Base-by-base conservation (phyloP, 2,888 invertebrate species). In the Elmis aenea region DNA sequence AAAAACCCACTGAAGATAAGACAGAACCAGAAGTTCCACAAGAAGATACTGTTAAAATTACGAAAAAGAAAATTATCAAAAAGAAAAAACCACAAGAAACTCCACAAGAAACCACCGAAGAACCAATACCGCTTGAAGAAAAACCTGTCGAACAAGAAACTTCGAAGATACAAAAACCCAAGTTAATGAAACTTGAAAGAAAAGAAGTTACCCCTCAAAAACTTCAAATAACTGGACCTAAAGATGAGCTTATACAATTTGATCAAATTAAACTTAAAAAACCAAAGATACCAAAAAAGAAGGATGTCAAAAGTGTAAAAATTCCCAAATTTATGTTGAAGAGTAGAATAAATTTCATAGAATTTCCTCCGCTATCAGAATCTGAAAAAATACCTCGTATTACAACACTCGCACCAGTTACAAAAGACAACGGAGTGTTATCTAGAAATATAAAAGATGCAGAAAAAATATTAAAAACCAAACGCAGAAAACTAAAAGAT, bases 291-390 rank as follows among this genome's bases (percentile, higher is more conserved):
- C 67, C 72, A 5, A 5, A 11, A 14, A 58, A 57, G 35, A 61
- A 60, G 48, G 50, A 54, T 49, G 50, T 51, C 3, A 40, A 46
- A 27, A 45, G 46, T 74, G 55, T 52, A 12, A 55, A 51, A 40
- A 63, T 84, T 33, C 83, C 82, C 1, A 83, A 81, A 61, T 68
- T 82, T 24, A 73, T 80, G 57, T 66, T 86, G 1, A 83, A 82
- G 55, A 85, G 85, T 58, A 74, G 81, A 46, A 81, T 85, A 10
- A 72, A 67, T 26, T 73, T 73, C 50, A 59, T 73, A 1, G 68
- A 70, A 34, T 70, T 70, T 46, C 67, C 69, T 33, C 65, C 66
- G 16, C 32, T 54, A 20, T 49, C 45, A 18, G 61, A 63, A 51
- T 30, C 48, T 14, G 54, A 64, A 37, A 55, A 62, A 26, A 52